phyloP scores from a whole-genome alignment of 1,140 invertebrate genomes.

The Oryzaephilus surinamensis region DNA sequence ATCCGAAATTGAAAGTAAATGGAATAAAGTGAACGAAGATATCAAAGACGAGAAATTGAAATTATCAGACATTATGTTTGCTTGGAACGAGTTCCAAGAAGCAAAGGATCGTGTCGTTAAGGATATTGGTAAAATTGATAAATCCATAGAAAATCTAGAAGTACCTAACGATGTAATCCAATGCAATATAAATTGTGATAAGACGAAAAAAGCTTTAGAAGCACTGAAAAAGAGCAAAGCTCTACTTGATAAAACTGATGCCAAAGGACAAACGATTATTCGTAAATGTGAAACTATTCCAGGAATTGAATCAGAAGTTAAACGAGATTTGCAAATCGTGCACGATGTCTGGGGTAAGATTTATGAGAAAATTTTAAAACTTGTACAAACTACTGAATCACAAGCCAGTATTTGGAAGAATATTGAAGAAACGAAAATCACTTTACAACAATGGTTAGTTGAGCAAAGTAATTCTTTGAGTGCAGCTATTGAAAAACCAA shows the following conservation, averaged over 20 bases:
- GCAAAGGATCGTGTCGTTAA: conserved; percentile 55
- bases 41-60: conserved; percentile 65
- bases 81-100: conserved; percentile 66
- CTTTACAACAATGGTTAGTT: conserved; percentile 72
- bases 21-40: conserved; percentile 64
- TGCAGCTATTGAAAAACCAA: conserved; percentile 59
- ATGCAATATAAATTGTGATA: conserved; percentile 54
- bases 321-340: conserved; percentile 48
- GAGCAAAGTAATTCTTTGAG: conserved; percentile 66
- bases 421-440: conserved; percentile 73
- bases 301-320: conserved; percentile 58
- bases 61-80: conserved; percentile 57
- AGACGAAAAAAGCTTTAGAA: conserved; percentile 63
- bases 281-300: conserved; percentile 65
- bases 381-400: conserved; percentile 70
- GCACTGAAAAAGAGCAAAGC: conserved; percentile 62
- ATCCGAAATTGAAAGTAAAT: conserved; percentile 62
- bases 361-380: conserved; percentile 56
- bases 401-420: conserved; percentile 87
- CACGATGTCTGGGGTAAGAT: conserved; percentile 65
- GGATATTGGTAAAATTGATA: conserved; percentile 54
- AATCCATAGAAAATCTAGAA: conserved; percentile 46
- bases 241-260: conserved; percentile 56
- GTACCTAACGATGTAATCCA: conserved; percentile 54
- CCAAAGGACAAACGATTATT: conserved; percentile 56